Evolutionary conservation across 2,888 invertebrate species (phyloP), one percentile per base, ranked within the genome.

Genomic region (Hypomecis punctinalis): DNA sequence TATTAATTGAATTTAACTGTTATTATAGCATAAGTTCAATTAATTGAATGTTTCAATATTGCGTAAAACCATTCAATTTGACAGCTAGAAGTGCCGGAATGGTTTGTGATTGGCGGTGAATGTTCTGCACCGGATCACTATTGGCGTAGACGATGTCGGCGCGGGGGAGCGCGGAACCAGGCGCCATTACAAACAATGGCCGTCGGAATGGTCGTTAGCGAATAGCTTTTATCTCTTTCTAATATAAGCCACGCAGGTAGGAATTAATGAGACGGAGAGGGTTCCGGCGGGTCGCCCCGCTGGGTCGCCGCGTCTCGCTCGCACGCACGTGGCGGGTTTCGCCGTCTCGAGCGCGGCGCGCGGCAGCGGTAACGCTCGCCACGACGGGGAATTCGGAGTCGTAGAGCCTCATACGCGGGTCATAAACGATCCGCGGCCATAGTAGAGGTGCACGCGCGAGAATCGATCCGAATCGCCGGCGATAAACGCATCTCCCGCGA

Each of bases 341-440:
- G 85, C 93, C 88, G 88, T 93, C 93, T 89, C 91, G 85, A 86
- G 83, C 83, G 86, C 88, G 85, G 88, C 86, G 90, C 90, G 90
- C 91, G 90, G 92, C 89, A 88, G 91, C 93, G 90, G 92, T 89
- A 90, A 89, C 89, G 89, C 88, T 90, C 91, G 90, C 91, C 90
- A 91, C 94, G 90, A 94, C 95, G 95, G 95, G 95, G 96, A 95
- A 95, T 95, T 95, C 95, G 95, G 95, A 95, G 96, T 95, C 95
- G 95, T 96, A 95, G 95, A 95, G 95, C 95, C 95, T 95, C 96
- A 95, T 95, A 95, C 96, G 96, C 95, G 95, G 95, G 95, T 95
- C 96, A 96, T 96, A 96, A 96, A 96, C 95, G 96, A 95, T 95
- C 95, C 95, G 96, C 95, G 95, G 95, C 93, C 93, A 93, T 93